A percentile compares a stretch with the other conserved stretches of the same genome.
These are phyloP conservation scores for Boloria selene DNA, from an alignment of 2,888 invertebrate species.

Conservation along the genomic window DNA sequence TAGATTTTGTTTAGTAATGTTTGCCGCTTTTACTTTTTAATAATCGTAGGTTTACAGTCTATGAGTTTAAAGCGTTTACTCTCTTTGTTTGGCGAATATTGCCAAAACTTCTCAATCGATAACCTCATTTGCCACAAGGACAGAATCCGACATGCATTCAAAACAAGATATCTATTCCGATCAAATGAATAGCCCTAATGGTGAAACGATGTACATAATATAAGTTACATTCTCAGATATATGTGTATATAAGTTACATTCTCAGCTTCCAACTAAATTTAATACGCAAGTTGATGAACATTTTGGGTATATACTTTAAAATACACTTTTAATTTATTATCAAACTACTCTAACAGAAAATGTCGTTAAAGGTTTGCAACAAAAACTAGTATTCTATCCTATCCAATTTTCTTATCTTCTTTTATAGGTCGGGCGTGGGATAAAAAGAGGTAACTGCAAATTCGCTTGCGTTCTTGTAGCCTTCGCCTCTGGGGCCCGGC, in stretches of 20 bases:
- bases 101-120: slow-evolving; percentile 13
- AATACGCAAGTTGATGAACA: neutral
- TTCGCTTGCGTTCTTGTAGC: slow-evolving; percentile 72
- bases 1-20: too few relatives aligned
- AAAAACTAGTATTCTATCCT: slow-evolving; percentile 53
- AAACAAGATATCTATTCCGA: neutral
- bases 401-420: slow-evolving; percentile 70
- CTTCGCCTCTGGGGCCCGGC: slow-evolving; percentile 63
- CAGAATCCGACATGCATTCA: neutral
- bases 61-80: neutral
- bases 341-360: neutral
- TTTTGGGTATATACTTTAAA: neutral
- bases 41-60: neutral
- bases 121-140: slow-evolving; percentile 4
- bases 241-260: too few relatives aligned
- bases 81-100: slow-evolving; percentile 5
- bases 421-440: slow-evolving; percentile 68
- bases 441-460: slow-evolving; percentile 78
- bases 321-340: neutral
- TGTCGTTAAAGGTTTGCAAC: slow-evolving; percentile 30
- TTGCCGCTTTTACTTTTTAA: too few relatives aligned
- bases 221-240: neutral
- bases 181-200: neutral
- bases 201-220: neutral
- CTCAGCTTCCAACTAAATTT: neutral